Evolutionary conservation across 2,888 invertebrate species (phyloP), one percentile per base, ranked within the genome.

Genomic region (Holacanthella duospinosa): DNA sequence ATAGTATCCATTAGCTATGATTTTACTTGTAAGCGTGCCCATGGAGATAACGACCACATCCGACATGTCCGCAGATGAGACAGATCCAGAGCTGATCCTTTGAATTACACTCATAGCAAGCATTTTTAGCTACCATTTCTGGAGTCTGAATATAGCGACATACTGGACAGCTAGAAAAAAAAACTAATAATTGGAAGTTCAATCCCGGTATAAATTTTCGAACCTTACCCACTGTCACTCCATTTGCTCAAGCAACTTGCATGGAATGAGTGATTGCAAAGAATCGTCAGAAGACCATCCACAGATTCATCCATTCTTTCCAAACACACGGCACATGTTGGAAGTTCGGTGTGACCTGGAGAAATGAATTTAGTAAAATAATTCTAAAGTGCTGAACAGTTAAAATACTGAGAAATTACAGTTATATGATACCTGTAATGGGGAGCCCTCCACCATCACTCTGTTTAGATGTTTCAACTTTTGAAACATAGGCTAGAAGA

Each of bases 231-330:
- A 24, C 90, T 90, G 77, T 96, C 95, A 24, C 91, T 87, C 96
- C 99, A 99, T 77, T 97, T 89, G 71, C 90, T 86, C 59, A 99
- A 80, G 78, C 99, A 99, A 75, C 86, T 87, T 12, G 93, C 88
- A 79, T 99, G 99, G 80, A 99, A 99, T 1, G 93, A 88, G 79
- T 99, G 99, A 79, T 97, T 97, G 77, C 99, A 99, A 66, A 97
- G 83, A 75, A 99, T 95, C 29, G 95, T 96, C 71, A 99, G 80
- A 67, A 99, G 91, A 16, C 96, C 95, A 76, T 96, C 94, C 16
- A 96, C 93, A 73, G 94, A 93, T 79, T 99, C 99, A 78, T 99
- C 99, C 96, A 93, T 92, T 65, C 95, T 85, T 79, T 99, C 97
- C 61, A 95, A 78, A 77, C 95, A 96, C 16, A 96, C 95, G 1